A percentile compares a stretch with the other conserved stretches of the same genome.
These are phyloP conservation scores for Sarcophaga peregrina DNA, from an alignment of 1,140 invertebrate species.

Conservation along the genomic window DNA sequence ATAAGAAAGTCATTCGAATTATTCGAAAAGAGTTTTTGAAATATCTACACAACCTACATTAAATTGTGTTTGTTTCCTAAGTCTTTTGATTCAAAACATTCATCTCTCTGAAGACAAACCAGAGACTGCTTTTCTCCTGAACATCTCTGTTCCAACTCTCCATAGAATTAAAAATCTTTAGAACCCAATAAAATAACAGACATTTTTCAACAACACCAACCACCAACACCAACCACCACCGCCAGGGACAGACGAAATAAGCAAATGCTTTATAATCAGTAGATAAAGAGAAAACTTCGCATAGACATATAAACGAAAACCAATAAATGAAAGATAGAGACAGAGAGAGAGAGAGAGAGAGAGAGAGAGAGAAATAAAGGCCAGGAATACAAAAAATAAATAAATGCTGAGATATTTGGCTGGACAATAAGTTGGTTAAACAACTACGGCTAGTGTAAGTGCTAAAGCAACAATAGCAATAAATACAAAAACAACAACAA, in stretches of 20 bases:
- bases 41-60: no score
- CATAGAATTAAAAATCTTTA: background rate
- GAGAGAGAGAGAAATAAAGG: background rate
- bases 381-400: background rate
- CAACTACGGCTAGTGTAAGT: constrained; percentile 3
- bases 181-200: background rate
- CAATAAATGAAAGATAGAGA: no score
- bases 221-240: background rate
- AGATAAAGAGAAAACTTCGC: background rate
- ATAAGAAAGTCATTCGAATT: background rate
- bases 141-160: background rate
- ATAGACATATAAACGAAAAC: no score
- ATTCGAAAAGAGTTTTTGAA: no score
- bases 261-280: constrained; percentile 5
- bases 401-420: constrained; percentile 18
- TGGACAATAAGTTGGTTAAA: constrained; percentile 18
- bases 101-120: background rate
- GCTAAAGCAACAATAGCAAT: constrained; percentile 8
- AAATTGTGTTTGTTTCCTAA: no score
- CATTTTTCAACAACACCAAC: background rate
- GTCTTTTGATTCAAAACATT: no score
- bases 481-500: constrained; percentile 9
- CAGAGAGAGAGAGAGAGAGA: no score
- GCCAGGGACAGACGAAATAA: background rate
- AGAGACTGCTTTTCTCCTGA: background rate